These are phyloP conservation scores for Diploptera punctata DNA, from an alignment of 2,888 invertebrate species.

Conservation along the genomic window DNA sequence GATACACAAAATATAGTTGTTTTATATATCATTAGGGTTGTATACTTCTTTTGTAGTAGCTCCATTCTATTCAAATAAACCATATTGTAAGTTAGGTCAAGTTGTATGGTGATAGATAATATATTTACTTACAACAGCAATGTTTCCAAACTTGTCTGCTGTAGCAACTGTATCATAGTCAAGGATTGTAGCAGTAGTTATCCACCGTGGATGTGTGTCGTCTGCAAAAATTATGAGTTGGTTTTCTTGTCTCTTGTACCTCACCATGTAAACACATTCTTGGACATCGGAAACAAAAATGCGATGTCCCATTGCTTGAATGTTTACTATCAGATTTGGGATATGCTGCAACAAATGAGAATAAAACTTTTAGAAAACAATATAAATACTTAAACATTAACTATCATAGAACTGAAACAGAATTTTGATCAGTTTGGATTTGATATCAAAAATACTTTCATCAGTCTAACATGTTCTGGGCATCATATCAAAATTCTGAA, in stretches of 20 bases:
- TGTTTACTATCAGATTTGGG: constrained; percentile 92
- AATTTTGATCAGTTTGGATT: constrained; percentile 6
- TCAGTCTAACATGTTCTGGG: constrained; percentile 25
- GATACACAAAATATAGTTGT: too few relatives aligned
- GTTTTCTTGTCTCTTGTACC: constrained; percentile 95
- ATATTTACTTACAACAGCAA: constrained; percentile 79
- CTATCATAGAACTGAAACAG: too few relatives aligned
- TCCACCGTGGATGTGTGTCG: constrained; percentile 97
- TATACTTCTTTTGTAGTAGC: too few relatives aligned
- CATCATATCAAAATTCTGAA: neutral
- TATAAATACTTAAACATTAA: too few relatives aligned
- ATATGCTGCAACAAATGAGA: constrained; percentile 71
- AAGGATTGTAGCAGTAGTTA: constrained; percentile 88
- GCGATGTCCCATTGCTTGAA: constrained; percentile 93
- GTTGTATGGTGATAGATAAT: too few relatives aligned
- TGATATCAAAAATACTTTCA: neutral
- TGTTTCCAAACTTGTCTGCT: constrained; percentile 98
- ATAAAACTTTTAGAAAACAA: too few relatives aligned
- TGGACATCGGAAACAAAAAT: constrained; percentile 96
- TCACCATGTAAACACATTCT: constrained; percentile 95
- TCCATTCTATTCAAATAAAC: too few relatives aligned
- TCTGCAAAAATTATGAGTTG: constrained; percentile 98
- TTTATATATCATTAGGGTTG: too few relatives aligned
- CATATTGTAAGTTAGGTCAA: too few relatives aligned
- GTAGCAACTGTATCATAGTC: constrained; percentile 97